These are phyloP conservation scores for Lytechinus pictus DNA, from an alignment of 35 echinoderm and acorn worm species.

Conservation along the genomic window DNA sequence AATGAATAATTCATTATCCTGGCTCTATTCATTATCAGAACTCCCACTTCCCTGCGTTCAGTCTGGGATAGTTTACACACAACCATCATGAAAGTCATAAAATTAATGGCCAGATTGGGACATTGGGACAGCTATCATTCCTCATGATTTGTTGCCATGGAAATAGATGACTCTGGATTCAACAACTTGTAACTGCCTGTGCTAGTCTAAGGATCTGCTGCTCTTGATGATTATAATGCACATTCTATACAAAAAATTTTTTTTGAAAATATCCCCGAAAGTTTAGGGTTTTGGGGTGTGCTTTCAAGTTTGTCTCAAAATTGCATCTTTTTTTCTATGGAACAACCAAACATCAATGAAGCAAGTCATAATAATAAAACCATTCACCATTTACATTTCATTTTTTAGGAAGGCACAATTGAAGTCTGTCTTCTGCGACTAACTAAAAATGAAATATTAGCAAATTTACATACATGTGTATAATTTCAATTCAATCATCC, in stretches of 20 bases:
- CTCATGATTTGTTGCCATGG: slow-evolving; percentile 6
- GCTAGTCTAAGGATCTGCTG: background rate
- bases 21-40: background rate
- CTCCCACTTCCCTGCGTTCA: background rate
- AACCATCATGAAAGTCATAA: background rate
- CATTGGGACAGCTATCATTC: background rate
- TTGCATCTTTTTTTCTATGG: no score
- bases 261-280: no score
- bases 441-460: background rate
- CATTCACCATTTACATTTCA: no score
- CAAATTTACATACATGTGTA: background rate
- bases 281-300: no score
- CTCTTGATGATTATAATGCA: background rate
- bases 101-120: background rate
- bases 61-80: background rate
- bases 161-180: background rate
- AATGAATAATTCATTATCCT: background rate
- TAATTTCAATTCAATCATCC: background rate
- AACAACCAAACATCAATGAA: no score
- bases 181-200: background rate
- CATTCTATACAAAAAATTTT: background rate
- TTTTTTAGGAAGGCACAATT: no score
- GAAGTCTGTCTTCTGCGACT: background rate
- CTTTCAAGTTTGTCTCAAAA: no score
- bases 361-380: no score